Conservation (phyloP, 2,113 vertebrate species). For the Anolis sagrei region DNA sequence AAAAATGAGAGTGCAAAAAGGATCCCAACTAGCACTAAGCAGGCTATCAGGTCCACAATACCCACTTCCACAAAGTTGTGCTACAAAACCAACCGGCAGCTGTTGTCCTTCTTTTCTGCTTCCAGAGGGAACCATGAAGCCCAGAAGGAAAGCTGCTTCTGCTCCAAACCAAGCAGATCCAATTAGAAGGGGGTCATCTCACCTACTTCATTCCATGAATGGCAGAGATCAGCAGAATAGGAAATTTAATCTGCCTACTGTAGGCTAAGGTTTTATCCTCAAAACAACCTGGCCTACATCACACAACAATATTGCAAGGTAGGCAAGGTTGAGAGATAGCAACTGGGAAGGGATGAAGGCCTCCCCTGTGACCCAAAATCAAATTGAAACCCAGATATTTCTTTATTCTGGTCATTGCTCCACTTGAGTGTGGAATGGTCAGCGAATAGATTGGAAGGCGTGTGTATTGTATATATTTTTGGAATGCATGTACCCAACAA, state of each 20-base stretch:
- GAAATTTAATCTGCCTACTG: not conserved
- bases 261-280: not conserved
- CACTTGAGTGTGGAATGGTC: too few species aligned
- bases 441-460: too few species aligned
- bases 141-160: not conserved
- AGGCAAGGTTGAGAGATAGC: not conserved
- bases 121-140: not conserved
- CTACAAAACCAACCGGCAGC: too few species aligned
- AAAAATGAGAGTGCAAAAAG: not conserved
- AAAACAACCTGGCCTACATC: not conserved
- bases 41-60: not conserved
- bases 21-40: too few species aligned
- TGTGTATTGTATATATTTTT: too few species aligned
- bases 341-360: not conserved
- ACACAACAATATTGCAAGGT: not conserved
- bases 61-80: not conserved
- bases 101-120: not conserved
- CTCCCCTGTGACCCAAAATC: too few species aligned
- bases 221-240: too few species aligned
- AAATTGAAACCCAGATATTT: too few species aligned
- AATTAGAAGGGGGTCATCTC: not conserved
- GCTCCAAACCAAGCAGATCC: not conserved
- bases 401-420: too few species aligned
- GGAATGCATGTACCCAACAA: too few species aligned
- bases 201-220: not conserved